Evolutionary conservation across 1,140 invertebrate genomes (phyloP).

Genomic region (Gryon sp.): DNA sequence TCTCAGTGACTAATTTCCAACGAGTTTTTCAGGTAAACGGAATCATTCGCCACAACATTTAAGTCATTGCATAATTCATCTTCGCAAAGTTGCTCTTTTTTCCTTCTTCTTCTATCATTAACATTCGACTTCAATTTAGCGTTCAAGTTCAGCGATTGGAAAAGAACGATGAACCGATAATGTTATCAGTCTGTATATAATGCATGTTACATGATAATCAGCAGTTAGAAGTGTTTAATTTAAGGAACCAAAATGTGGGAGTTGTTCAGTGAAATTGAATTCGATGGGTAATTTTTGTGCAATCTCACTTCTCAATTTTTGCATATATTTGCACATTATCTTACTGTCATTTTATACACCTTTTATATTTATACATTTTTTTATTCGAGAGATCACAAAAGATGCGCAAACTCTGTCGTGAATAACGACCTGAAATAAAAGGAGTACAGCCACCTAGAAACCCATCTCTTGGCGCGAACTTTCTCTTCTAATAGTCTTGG

Average conservation of each 20-base stretch:
- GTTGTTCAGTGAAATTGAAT: constrained; percentile 22
- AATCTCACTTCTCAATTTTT: too few relatives aligned
- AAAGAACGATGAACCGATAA: constrained; percentile 39
- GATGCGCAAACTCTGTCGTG: constrained; percentile 6
- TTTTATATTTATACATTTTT: too few relatives aligned
- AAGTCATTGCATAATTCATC: background rate
- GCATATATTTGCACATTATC: too few relatives aligned
- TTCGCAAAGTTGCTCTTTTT: constrained; percentile 1
- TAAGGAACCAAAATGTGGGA: constrained; percentile 42
- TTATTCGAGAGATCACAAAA: background rate
- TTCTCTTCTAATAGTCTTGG: constrained; percentile 63
- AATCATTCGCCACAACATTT: too few relatives aligned
- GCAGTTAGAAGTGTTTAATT: too few relatives aligned
- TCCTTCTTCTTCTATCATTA: background rate
- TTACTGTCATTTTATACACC: background rate
- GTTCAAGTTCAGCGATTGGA: constrained; percentile 38
- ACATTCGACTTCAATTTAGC: constrained; percentile 2
- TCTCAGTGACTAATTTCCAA: too few relatives aligned
- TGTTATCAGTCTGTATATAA: constrained; percentile 47
- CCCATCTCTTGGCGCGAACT: constrained; percentile 57
- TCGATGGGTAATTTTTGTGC: constrained; percentile 45
- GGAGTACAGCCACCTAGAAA: constrained; percentile 71
- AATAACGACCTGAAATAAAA: constrained; percentile 70
- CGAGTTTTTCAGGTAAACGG: too few relatives aligned
- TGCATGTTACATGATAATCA: background rate